These are phyloP conservation scores for Ochropleura leucogaster DNA, from an alignment of 2,888 invertebrate genomes.

Conservation along the genomic window DNA sequence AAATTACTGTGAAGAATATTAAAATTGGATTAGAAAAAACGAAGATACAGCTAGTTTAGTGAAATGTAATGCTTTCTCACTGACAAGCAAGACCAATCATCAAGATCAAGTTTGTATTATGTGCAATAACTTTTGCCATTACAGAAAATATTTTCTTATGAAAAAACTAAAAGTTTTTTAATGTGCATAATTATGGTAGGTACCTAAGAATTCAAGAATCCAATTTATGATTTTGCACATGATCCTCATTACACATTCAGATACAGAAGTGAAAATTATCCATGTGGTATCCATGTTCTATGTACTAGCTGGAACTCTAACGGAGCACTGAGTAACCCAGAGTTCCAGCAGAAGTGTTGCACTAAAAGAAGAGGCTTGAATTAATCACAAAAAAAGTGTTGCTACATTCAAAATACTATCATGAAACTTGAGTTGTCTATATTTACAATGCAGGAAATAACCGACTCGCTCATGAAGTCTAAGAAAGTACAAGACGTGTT, in stretches of 20 bases:
- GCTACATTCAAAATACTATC: constrained; percentile 12
- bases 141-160: neutral
- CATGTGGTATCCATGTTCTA: constrained; percentile 8
- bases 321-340: constrained; percentile 9
- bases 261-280: constrained; percentile 39
- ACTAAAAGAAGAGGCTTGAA: constrained; percentile 40
- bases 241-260: constrained; percentile 47
- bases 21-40: neutral
- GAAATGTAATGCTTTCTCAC: neutral
- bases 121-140: neutral
- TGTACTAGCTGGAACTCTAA: constrained; percentile 4
- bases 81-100: neutral
- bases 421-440: no score
- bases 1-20: neutral
- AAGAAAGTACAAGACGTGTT: no score
- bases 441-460: no score
- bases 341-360: constrained; percentile 4
- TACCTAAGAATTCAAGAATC: constrained; percentile 27
- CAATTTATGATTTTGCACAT: constrained; percentile 15
- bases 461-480: no score
- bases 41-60: neutral
- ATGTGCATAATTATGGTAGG: neutral
- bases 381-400: constrained; percentile 26
- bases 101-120: neutral
- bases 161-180: constrained; percentile 19